Evolutionary conservation across 2,797 vertebrate genomes (phyloP).

Genomic region (Danio choprae): DNA sequence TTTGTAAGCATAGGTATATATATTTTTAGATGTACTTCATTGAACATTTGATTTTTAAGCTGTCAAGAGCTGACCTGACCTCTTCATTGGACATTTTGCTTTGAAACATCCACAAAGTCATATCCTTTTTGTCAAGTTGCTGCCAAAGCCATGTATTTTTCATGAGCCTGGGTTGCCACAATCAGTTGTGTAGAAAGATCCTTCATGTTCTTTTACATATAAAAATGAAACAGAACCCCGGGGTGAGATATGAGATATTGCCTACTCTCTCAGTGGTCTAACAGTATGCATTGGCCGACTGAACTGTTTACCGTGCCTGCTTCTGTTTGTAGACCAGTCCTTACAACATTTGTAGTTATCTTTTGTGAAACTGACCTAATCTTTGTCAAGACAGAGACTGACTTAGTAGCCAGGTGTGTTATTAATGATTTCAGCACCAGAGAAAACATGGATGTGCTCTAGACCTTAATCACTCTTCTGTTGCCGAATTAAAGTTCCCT

Average conservation of each 20-base stretch:
- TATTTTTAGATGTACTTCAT: too few relatives aligned
- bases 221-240: conserved; percentile 6
- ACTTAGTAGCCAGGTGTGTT: not conserved
- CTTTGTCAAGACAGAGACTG: not conserved
- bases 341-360: conserved; percentile 7
- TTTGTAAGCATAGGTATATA: too few relatives aligned
- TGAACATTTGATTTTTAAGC: too few relatives aligned
- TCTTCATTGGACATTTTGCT: too few relatives aligned
- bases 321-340: conserved; percentile 27
- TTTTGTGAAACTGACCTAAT: conserved; percentile 7
- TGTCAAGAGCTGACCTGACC: too few relatives aligned
- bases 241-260: not conserved
- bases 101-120: too few relatives aligned
- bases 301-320: conserved; percentile 18
- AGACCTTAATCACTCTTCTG: conserved; percentile 6
- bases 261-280: conserved; percentile 10
- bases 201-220: conserved; percentile 4
- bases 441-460: not conserved
- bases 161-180: not conserved
- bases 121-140: too few relatives aligned
- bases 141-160: too few relatives aligned
- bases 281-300: conserved; percentile 3
- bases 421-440: conserved; percentile 11
- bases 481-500: conserved; percentile 19
- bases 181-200: not conserved